Conservation (phyloP, 2,888 invertebrate genomes). For the Tetranychus piercei region DNA sequence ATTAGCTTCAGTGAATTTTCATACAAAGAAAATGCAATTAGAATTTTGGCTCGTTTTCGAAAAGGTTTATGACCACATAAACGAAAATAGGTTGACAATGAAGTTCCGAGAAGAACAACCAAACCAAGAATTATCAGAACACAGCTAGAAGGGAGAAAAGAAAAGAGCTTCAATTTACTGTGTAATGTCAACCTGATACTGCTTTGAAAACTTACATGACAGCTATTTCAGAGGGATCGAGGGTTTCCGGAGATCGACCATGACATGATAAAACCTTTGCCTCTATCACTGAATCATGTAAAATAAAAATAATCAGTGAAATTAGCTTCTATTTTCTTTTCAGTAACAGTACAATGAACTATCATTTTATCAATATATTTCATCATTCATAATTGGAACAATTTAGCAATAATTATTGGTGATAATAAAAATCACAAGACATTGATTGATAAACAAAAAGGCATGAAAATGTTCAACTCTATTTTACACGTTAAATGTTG, state of each 20-base stretch:
- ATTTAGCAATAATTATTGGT: no score
- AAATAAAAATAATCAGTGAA: not conserved
- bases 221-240: not conserved
- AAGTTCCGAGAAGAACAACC: not conserved
- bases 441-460: no score
- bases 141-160: not conserved
- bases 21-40: conserved; percentile 1
- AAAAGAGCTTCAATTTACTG: not conserved
- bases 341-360: not conserved
- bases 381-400: no score
- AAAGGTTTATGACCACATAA: not conserved
- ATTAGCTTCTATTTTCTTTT: not conserved
- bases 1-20: not conserved
- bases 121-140: not conserved
- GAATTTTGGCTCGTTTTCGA: not conserved
- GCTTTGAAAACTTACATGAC: not conserved
- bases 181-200: not conserved
- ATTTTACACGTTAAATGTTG: no score
- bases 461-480: no score
- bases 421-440: no score
- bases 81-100: not conserved
- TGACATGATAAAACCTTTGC: not conserved
- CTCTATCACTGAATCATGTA: not conserved
- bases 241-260: not conserved
- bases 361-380: not conserved